Evolutionary conservation across 2,888 invertebrate species (phyloP).

Genomic region (Bedellia somnulentella): DNA sequence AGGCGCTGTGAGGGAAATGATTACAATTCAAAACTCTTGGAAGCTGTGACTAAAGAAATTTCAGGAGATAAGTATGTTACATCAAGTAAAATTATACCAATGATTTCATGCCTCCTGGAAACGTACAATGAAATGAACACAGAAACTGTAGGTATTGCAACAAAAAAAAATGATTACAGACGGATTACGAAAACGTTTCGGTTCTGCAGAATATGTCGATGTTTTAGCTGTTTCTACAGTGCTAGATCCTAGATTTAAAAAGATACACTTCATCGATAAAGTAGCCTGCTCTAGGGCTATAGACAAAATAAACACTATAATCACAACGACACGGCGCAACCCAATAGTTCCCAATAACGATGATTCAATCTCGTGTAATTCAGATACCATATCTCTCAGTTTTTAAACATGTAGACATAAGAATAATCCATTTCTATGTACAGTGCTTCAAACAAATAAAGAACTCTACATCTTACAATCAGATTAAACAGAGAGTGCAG

Average conservation of each 20-base stretch:
- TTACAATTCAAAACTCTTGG: slow-evolving; percentile 14
- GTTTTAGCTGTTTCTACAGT: slow-evolving; percentile 13
- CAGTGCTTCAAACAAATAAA: no score
- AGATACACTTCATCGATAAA: slow-evolving; percentile 12
- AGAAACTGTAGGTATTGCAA: slow-evolving; percentile 11
- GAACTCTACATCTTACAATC: no score
- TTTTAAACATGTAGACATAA: no score
- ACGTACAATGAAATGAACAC: slow-evolving; percentile 13
- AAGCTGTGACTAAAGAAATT: slow-evolving; percentile 16
- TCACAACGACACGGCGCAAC: slow-evolving; percentile 11
- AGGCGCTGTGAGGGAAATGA: slow-evolving; percentile 13
- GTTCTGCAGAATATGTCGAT: slow-evolving; percentile 13
- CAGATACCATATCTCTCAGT: not conserved
- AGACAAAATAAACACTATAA: slow-evolving; percentile 14
- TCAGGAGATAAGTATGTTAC: slow-evolving; percentile 16
- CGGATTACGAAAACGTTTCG: slow-evolving; percentile 11
- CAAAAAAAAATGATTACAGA: slow-evolving; percentile 12
- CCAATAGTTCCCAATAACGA: not conserved
- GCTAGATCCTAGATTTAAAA: slow-evolving; percentile 10
- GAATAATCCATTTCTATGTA: no score
- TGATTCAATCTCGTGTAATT: not conserved
- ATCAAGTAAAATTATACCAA: slow-evolving; percentile 16
- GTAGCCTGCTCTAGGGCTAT: slow-evolving; percentile 13
- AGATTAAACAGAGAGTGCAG: no score
- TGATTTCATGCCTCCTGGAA: slow-evolving; percentile 7